Base-by-base conservation (phyloP, 2,113 vertebrate genomes). In the Pedionomus torquatus region DNA sequence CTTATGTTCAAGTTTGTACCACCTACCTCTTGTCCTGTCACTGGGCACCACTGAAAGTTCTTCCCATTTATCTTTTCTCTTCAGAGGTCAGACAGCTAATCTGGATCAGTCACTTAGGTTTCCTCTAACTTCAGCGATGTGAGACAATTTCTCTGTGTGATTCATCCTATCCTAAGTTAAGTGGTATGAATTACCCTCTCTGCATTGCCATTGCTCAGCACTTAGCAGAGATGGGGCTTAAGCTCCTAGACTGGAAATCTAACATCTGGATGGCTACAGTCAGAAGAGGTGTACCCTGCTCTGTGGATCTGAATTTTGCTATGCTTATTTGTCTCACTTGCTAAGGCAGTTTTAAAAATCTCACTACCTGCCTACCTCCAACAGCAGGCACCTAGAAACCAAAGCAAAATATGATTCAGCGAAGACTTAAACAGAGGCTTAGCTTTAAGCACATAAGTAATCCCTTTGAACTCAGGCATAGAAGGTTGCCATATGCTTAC, bases 361-460 rank as follows among this genome's bases (percentile, higher is more conserved):
- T 91, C 70, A 65, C 69, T 71, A 60, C 55, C 51, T 87, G 77
- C 17, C 61, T 39, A 39, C 52, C 39, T 76, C 49, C 57, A 70
- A 64, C 28, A 77, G 58, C 54, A 87, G 44, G 25, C n/a, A 77
- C 37, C 24, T 46, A 86, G 49, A 89, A 92, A 86, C 58, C 5
- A 71, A 75, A 68, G 51, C 43, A 93, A 91, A 93, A 91, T 37
- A 65, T 17, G 49, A 90, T 72, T 57, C 25, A 88, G 58, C 28
- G 52, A 88, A 87, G 71, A 48, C 61, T 94, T 82, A 72, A 87
- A 69, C 31, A 80, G 44, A 86, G 49, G 66, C 79, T 90, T 81
- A 86, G 91, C 51, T 81, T 83, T 46, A 92, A 64, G 83, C 33
- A 75, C 88, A 72, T 35, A 71, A 64, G 35, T 90, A 96, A 92